These are phyloP conservation scores for Hylaeus volcanicus DNA, from an alignment of 1,140 invertebrate species.

Conservation along the genomic window DNA sequence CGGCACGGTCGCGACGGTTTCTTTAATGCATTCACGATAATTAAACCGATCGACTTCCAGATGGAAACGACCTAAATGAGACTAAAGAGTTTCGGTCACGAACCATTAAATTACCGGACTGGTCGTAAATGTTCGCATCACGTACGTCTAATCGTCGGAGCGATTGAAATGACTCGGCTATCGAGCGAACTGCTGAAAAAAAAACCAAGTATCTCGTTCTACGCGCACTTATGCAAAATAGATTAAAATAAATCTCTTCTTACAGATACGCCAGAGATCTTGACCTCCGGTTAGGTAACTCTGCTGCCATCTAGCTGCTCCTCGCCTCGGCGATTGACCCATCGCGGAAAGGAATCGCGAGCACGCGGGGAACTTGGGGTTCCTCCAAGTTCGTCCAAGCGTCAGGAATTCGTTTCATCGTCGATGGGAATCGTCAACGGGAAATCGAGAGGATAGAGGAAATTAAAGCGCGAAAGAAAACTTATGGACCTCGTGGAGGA, in stretches of 20 bases:
- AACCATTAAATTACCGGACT: constrained; percentile 50
- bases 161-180: background rate
- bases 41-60: constrained; percentile 61
- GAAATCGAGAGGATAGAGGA: background rate
- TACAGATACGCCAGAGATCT: background rate
- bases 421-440: constrained; percentile 16
- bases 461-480: no score
- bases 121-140: constrained; percentile 40
- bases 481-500: no score
- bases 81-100: constrained; percentile 52
- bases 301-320: constrained; percentile 45
- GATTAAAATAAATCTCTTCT: no score
- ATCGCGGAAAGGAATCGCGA: constrained; percentile 34
- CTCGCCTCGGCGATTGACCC: constrained; percentile 27
- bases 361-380: constrained; percentile 43
- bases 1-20: constrained; percentile 50
- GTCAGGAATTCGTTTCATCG: constrained; percentile 31
- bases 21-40: constrained; percentile 53
- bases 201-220: no score
- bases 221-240: no score
- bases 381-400: constrained; percentile 35
- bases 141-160: constrained; percentile 2
- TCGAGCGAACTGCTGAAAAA: no score
- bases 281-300: constrained; percentile 9
- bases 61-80: constrained; percentile 33